Evolutionary conservation across 2,888 invertebrate genomes (phyloP), one percentile per base, ranked within the genome.

Genomic region (Drosophila mercatorum): DNA sequence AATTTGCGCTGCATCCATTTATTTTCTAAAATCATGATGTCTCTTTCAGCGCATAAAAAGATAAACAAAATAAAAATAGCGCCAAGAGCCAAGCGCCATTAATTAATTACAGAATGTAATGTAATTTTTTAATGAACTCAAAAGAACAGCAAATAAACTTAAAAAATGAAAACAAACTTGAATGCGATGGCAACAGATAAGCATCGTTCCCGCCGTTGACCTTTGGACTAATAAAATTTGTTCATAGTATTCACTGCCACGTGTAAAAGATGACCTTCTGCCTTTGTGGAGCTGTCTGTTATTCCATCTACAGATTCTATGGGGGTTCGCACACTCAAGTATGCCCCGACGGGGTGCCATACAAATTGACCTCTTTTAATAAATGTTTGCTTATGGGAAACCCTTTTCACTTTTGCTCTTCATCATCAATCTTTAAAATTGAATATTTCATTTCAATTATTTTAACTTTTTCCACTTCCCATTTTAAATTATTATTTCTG

Each of bases 41-140:
- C 7, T 7, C 7, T 34, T 34, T 34, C 31, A 28, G 28, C 31
- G 44, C 62, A 72, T 64, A 40, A 72, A 72, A 63, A 68, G 58
- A 68, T 38, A 72, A 75, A 71, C 12, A 68, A 72, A 68, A 68
- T 7, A 14, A 28, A 28, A 28, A 3, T 8, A 47, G 28, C 26
- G 3, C 26, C 26, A 28, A 28, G 10, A n/a, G 26, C 68, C 63
- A 28, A 28, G 10, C 28, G 26, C 68, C 63, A 76, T 72, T 72
- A 78, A 80, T 79, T 77, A 77, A 75, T 83, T 83, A 62, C 75
- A 72, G 74, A 72, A 73, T 57, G 72, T 75, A 79, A 75, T 74
- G 31, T 11, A 17, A 6, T 34, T 51, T 74, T 70, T 75, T 59
- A 70, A 57, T 66, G 10, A 61, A 73, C 57, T 63, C 55, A 60